Evolutionary conservation across 2,888 invertebrate species (phyloP).

Genomic region (Morinoia aosen): DNA sequence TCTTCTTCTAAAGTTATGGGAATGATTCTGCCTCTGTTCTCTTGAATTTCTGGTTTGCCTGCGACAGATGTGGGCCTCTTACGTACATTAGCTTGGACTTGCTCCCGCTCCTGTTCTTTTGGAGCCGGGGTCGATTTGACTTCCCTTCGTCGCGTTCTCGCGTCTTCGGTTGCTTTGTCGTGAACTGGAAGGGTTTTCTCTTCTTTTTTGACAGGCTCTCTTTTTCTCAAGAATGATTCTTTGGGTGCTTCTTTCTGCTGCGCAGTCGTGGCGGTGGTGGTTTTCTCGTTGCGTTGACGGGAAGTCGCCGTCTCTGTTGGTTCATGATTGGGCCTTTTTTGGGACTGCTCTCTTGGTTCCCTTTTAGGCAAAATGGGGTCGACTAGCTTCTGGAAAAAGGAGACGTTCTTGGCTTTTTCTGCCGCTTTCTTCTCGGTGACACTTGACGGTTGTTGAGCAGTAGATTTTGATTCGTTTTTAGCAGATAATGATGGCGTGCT

Average conservation of each 20-base stretch:
- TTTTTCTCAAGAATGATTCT: neutral
- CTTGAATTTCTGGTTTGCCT: neutral
- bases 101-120: neutral
- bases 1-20: constrained; percentile 48
- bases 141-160: neutral
- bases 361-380: neutral
- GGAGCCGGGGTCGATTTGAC: neutral
- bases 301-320: neutral
- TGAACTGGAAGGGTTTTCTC: neutral
- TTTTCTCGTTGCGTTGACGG: no score
- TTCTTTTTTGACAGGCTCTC: neutral
- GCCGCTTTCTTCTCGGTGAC: neutral
- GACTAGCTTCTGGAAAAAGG: neutral
- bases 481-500: neutral
- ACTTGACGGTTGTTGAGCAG: neutral
- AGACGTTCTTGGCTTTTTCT: neutral
- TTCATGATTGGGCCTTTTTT: neutral
- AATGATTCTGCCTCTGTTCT: constrained; percentile 5
- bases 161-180: neutral
- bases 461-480: neutral
- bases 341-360: constrained; percentile 4
- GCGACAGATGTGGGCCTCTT: neutral
- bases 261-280: neutral
- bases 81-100: neutral
- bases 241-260: constrained; percentile 9